These are phyloP conservation scores for Meghimatium bilineatum DNA, from an alignment of 2,888 invertebrate species.

Conservation along the genomic window DNA sequence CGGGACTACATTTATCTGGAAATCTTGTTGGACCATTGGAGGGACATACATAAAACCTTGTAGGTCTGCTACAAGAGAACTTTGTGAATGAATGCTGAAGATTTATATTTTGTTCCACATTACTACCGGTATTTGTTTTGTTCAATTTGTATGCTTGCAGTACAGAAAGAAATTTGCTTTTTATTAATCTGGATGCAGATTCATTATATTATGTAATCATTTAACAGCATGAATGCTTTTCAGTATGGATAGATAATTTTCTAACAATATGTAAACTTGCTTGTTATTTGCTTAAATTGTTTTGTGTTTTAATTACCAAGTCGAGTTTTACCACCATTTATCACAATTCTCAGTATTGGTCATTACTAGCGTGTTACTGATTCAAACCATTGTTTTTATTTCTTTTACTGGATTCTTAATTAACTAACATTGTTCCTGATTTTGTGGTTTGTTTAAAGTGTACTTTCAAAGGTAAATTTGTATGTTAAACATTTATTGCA, in stretches of 20 bases:
- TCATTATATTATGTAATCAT: too few species aligned
- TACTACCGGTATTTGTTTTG: too few species aligned
- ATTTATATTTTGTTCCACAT: too few species aligned
- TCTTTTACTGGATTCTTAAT: conserved; percentile 4
- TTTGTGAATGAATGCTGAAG: too few species aligned
- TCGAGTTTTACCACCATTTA: neutral
- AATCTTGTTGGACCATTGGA: too few species aligned
- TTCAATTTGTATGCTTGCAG: too few species aligned
- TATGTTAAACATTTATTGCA: conserved; percentile 23
- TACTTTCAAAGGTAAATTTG: conserved; percentile 44
- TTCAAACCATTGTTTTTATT: neutral
- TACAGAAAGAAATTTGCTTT: too few species aligned
- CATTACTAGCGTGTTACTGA: neutral
- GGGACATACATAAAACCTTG: too few species aligned
- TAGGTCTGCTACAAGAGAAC: too few species aligned
- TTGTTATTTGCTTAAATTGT: neutral
- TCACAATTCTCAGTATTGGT: neutral
- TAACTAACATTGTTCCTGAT: conserved; percentile 48
- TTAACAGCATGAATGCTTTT: too few species aligned
- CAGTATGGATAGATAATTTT: neutral
- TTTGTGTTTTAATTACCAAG: neutral
- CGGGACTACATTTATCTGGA: too few species aligned
- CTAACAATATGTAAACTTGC: neutral
- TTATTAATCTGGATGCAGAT: too few species aligned
- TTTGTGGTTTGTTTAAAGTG: conserved; percentile 50